These are phyloP conservation scores for Uloborus diversus DNA, from an alignment of 1,140 invertebrate genomes.

Conservation along the genomic window DNA sequence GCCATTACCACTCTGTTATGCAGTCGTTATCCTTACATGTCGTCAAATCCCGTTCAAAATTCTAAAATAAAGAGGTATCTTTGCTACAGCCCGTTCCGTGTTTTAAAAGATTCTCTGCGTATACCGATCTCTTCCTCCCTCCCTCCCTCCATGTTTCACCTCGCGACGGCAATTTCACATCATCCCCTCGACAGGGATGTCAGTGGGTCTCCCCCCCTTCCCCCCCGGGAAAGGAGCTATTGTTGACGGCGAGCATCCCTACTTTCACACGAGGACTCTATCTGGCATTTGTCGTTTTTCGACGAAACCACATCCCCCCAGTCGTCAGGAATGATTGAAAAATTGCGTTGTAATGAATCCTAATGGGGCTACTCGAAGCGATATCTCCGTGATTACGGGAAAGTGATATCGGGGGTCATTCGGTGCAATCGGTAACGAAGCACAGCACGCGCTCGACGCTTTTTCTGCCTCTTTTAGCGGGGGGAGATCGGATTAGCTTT, in stretches of 20 bases:
- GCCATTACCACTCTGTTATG: too few species aligned
- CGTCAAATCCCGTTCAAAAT: too few species aligned
- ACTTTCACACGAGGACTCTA: conserved; percentile 27
- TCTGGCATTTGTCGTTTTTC: not conserved
- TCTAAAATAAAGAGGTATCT: too few species aligned
- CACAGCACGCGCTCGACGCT: too few species aligned
- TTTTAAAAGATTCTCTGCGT: too few species aligned
- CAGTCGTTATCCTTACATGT: too few species aligned
- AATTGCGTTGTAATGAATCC: conserved; percentile 49
- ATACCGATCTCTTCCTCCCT: too few species aligned
- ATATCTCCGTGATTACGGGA: conserved; percentile 37
- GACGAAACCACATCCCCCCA: conserved; percentile 11
- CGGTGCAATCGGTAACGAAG: conserved; percentile 15
- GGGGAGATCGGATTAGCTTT: not conserved
- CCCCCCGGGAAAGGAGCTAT: not conserved
- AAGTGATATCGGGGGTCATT: conserved; percentile 21
- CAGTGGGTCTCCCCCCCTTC: not conserved
- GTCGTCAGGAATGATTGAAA: conserved; percentile 45
- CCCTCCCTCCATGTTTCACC: too few species aligned
- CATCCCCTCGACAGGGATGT: too few species aligned
- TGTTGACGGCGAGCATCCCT: conserved; percentile 2
- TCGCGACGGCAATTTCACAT: not conserved
- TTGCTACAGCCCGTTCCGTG: too few species aligned
- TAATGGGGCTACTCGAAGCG: conserved; percentile 45
- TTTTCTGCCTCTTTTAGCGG: conserved; percentile 26